Conservation (phyloP, 2,888 invertebrate species). For the Mimachlamys varia region DNA sequence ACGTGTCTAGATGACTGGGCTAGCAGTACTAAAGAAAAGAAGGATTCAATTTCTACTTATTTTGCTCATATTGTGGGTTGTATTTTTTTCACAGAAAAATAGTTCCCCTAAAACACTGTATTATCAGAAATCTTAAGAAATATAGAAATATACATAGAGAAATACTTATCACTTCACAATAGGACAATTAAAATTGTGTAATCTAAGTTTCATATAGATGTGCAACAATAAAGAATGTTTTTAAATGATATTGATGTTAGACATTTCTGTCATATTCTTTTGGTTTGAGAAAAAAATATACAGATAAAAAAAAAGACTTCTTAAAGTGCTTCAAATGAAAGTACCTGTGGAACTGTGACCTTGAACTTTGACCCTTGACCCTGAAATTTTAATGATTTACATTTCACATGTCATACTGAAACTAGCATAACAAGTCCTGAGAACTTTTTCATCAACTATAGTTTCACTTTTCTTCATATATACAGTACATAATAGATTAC, state of each 20-base stretch:
- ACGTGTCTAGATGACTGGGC: too few species aligned
- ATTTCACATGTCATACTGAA: conserved; percentile 5
- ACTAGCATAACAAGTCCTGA: not conserved
- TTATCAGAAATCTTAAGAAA: not conserved
- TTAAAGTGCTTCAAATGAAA: conserved; percentile 33
- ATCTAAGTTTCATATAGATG: not conserved
- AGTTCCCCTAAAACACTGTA: not conserved
- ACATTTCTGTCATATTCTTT: not conserved
- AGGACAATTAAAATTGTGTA: not conserved
- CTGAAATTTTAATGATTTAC: conserved; percentile 36
- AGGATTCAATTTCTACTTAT: too few species aligned
- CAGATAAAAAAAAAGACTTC: not conserved
- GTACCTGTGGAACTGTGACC: conserved; percentile 36
- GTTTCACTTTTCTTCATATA: too few species aligned
- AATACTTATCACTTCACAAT: not conserved
- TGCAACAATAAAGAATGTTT: not conserved
- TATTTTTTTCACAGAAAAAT: too few species aligned
- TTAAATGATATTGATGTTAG: not conserved
- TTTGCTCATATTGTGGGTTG: too few species aligned
- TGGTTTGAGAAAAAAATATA: not conserved
- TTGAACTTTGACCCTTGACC: conserved; percentile 36
- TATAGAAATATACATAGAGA: not conserved
- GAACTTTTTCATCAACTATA: not conserved
- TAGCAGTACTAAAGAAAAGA: too few species aligned
- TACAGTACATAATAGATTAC: too few species aligned